Evolutionary conservation across 2,888 invertebrate species (phyloP).

Genomic region (Catocala sponsa): DNA sequence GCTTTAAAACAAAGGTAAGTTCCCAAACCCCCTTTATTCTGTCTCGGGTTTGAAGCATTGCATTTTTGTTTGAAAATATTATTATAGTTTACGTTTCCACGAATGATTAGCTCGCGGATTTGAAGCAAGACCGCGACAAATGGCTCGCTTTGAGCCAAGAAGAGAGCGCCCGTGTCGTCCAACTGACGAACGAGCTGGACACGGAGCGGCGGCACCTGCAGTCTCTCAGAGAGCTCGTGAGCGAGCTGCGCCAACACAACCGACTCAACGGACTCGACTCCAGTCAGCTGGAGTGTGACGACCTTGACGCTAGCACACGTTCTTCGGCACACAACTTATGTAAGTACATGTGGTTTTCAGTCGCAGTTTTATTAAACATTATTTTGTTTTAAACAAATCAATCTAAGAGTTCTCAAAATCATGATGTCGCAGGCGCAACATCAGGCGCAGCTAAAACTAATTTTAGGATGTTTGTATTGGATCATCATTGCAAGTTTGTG

Average conservation of each 20-base stretch:
- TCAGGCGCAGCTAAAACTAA: too few relatives aligned
- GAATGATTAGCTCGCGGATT: slow-evolving; percentile 75
- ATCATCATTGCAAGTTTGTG: too few relatives aligned
- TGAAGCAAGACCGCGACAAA: slow-evolving; percentile 77
- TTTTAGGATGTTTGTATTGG: too few relatives aligned
- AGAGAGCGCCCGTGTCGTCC: slow-evolving; percentile 60
- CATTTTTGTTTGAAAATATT: too few relatives aligned
- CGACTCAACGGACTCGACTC: slow-evolving; percentile 69
- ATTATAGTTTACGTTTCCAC: too few relatives aligned
- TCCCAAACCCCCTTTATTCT: too few relatives aligned
- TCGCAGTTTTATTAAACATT: too few relatives aligned
- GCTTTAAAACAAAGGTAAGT: slow-evolving; percentile 76
- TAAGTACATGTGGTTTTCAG: slow-evolving; percentile 50
- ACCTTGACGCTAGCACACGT: slow-evolving; percentile 71
- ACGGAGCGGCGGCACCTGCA: slow-evolving; percentile 62
- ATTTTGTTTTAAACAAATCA: too few relatives aligned
- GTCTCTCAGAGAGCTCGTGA: slow-evolving; percentile 69
- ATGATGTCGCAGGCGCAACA: too few relatives aligned
- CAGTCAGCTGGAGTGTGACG: slow-evolving; percentile 79
- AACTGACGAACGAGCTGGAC: slow-evolving; percentile 71
- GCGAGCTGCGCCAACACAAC: slow-evolving; percentile 73
- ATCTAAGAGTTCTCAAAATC: too few relatives aligned
- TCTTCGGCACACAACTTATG: slow-evolving; percentile 72
- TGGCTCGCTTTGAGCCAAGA: slow-evolving; percentile 68
- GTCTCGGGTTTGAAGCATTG: too few relatives aligned